phyloP scores from a whole-genome alignment of 2,113 vertebrate species.

The Suncus etruscus region DNA sequence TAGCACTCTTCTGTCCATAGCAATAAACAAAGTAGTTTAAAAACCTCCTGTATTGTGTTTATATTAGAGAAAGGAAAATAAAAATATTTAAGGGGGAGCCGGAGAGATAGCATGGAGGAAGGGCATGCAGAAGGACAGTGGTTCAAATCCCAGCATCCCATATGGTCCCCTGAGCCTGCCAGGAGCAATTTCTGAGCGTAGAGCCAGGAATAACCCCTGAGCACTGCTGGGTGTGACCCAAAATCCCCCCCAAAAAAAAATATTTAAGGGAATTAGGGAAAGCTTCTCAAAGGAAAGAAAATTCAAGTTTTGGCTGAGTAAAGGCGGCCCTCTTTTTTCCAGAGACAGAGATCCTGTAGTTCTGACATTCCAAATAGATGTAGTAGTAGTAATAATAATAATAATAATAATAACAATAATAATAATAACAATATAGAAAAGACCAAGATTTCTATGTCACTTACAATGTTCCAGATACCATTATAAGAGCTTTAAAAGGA shows the following conservation, averaged over 20 bases:
- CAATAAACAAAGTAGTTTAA: neutral
- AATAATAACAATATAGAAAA: neutral
- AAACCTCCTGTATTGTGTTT: constrained; percentile 4
- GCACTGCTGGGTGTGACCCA: too few relatives aligned
- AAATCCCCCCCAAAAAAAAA: neutral
- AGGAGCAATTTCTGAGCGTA: too few relatives aligned
- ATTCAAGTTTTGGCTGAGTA: neutral
- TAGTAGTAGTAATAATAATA: neutral
- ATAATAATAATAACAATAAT: neutral
- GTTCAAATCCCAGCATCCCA: too few relatives aligned
- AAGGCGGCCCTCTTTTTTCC: neutral
- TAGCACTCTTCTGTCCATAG: neutral
- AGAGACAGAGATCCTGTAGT: neutral
- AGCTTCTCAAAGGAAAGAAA: neutral
- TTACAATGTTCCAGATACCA: neutral
- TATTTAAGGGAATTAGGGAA: neutral
- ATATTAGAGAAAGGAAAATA: neutral
- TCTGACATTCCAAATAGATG: neutral
- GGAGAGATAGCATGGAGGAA: too few relatives aligned
- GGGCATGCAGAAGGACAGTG: too few relatives aligned
- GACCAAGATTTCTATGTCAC: neutral
- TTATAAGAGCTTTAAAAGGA: neutral
- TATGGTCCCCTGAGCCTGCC: too few relatives aligned
- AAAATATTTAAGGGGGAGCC: neutral
- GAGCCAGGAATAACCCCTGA: too few relatives aligned